Evolutionary conservation across 2,113 vertebrate genomes (phyloP).

Genomic region (Pao palembangensis): DNA sequence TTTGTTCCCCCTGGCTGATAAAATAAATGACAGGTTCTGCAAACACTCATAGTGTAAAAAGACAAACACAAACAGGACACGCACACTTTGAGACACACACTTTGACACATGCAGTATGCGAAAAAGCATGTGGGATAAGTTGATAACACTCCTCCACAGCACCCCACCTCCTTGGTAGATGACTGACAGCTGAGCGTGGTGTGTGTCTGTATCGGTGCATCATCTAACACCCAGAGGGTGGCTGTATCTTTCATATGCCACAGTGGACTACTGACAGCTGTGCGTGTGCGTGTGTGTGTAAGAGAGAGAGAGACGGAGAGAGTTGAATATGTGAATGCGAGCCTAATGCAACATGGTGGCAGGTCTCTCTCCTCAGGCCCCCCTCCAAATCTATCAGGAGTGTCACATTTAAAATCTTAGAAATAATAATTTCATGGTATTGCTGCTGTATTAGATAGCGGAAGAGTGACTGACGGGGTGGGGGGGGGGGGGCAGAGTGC

Average conservation of each 20-base stretch:
- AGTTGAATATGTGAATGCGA: slow-evolving; percentile 19
- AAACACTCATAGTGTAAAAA: slow-evolving; percentile 4
- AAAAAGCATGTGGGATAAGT: slow-evolving; percentile 23
- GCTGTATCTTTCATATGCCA: slow-evolving; percentile 53
- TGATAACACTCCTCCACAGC: slow-evolving; percentile 14
- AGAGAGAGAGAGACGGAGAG: not conserved
- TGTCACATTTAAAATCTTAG: slow-evolving; percentile 57
- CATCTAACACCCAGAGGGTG: slow-evolving; percentile 44
- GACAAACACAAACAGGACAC: not conserved
- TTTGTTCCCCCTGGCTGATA: slow-evolving; percentile 18
- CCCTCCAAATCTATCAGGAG: slow-evolving; percentile 55
- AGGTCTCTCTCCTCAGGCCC: slow-evolving; percentile 50
- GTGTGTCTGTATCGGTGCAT: slow-evolving; percentile 33
- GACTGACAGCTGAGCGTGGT: slow-evolving; percentile 51
- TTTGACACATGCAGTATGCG: slow-evolving; percentile 30
- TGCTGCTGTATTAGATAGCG: slow-evolving; percentile 61
- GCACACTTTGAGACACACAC: slow-evolving; percentile 9
- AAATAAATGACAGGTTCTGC: slow-evolving; percentile 27
- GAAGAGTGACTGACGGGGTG: slow-evolving; percentile 38
- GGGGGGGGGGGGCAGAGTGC: slow-evolving; percentile 56
- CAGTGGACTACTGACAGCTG: slow-evolving; percentile 53
- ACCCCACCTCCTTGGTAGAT: slow-evolving; percentile 13
- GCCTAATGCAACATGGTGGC: slow-evolving; percentile 26
- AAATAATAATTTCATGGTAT: slow-evolving; percentile 58
- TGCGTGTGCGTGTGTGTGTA: slow-evolving; percentile 18